Evolutionary conservation across 2,113 vertebrate species (phyloP), one percentile per base, ranked within the genome.

Genomic region (Oncorhynchus gorbuscha): DNA sequence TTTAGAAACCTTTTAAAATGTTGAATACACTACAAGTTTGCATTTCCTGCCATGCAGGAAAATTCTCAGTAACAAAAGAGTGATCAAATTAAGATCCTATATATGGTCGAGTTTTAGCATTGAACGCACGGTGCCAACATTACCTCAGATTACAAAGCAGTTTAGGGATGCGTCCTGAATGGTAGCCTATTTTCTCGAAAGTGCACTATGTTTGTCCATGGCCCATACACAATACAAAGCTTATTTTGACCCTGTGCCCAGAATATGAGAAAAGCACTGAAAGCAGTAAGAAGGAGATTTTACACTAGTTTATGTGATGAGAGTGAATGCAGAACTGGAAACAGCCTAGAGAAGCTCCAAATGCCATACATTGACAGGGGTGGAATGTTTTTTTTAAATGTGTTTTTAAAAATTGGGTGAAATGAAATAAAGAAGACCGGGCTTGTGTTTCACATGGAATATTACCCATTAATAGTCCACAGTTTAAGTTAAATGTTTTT

Each of bases 261-360:
- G 59, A 22, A 62, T 62, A 22, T n/a, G n/a, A 62, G n/a, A 62
- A 22, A 62, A 62, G n/a, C 59, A 22, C 1, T 22, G n/a, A 62
- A 22, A 22, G 8, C 59, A 62, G 59, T 22, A 62, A 22, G n/a
- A 62, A 11, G 18, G 59, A 61, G 7, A 91, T 90, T 92, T 91
- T 89, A 90, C 86, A 90, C 76, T 82, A 89, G 81, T 86, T 93
- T 90, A 87, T 86, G 80, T 76, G 81, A 66, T 49, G 80, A 79
- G 75, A 86, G 79, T 80, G 83, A 88, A 87, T 77, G 82, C 83
- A 85, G 76, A 84, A 77, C 84, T 81, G 79, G 72, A 77, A 70
- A 28, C 49, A 72, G 79, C 74, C 85, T 73, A 74, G 87, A 92
- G 83, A 18, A 86, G 76, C 51, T 71, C 78, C 83, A 84, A 84